Evolutionary conservation across 2,797 vertebrate genomes (phyloP).

Genomic region (Cryptoblepharus egeriae): DNA sequence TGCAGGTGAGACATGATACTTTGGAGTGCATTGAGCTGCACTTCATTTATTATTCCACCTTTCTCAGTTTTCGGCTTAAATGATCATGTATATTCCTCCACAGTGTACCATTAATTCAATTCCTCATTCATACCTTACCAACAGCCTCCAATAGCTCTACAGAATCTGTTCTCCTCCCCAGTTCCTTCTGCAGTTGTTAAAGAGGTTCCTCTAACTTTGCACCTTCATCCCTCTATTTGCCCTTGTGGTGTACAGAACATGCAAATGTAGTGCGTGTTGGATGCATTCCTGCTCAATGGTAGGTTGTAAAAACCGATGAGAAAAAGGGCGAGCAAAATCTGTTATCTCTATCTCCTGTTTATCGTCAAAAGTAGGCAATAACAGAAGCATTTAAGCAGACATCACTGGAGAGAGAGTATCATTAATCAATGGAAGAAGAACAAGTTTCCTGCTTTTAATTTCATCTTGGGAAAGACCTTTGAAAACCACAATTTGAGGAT

Average conservation of each 20-base stretch:
- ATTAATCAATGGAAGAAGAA: constrained; percentile 11
- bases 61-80: background rate
- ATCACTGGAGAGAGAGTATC: background rate
- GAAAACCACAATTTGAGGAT: background rate
- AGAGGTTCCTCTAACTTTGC: background rate
- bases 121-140: background rate
- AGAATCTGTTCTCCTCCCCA: background rate
- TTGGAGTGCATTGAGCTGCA: background rate
- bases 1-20: background rate
- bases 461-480: constrained; percentile 29
- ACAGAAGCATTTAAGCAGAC: constrained; percentile 5
- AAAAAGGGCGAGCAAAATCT: background rate
- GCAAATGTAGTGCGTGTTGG: background rate
- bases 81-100: background rate
- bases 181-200: background rate
- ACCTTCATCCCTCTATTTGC: background rate
- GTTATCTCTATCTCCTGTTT: background rate
- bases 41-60: background rate
- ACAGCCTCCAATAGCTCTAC: background rate
- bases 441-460: constrained; percentile 22
- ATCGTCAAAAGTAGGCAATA: constrained; percentile 14
- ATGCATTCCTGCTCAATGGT: background rate
- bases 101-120: too few species aligned
- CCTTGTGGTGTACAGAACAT: background rate
- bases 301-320: background rate